Evolutionary conservation across 2,113 vertebrate species (phyloP), one percentile per base, ranked within the genome.

Genomic region (Sterna hirundo): DNA sequence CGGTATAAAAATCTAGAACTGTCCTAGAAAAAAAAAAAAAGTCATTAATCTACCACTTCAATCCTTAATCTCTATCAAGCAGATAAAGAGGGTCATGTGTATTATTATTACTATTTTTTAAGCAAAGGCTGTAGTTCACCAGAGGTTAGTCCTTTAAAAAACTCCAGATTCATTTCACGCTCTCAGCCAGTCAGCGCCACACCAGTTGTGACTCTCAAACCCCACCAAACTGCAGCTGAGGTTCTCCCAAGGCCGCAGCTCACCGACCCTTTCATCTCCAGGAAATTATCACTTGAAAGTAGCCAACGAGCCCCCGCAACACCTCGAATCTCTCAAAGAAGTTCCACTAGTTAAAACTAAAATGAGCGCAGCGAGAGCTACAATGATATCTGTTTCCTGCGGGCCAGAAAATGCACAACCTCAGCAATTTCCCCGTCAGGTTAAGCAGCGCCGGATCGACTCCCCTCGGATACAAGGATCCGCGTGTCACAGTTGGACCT

Each of bases 381-480:
- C 46, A 49, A 4, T 0, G 5, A 20, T 4, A 62, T 14, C 40
- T 8, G 1, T 9, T 30, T 40, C 12, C 5, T 7, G 49, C 0
- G 0, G 52, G 44, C 26, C 44, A 57, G 64, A 44, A 34, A 60
- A 22, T 2, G 55, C 60, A 18, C 12, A 19, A 25, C 2, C 22
- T 30, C 26, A 7, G 12, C 15, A 14, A 15, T 5, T 38, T 55
- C 40, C 71, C 44, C 6, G 1, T 25, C 2, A 47, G 40, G 54
- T 18, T 54, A 21, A 18, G 68, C 27, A 55, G 86, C 26, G 5
- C 15, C 1, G 1, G 30, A 58, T 10, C 38, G 7, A 2, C 19
- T 18, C n/a, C 55, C 32, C 16, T 17, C 7, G 22, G 27, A 22
- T 8, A 20, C 0, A 4, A 64, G 51, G 38, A 40, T 10, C 29